phyloP scores from a whole-genome alignment of 2,888 invertebrate genomes.

The Cistogaster globosa region DNA sequence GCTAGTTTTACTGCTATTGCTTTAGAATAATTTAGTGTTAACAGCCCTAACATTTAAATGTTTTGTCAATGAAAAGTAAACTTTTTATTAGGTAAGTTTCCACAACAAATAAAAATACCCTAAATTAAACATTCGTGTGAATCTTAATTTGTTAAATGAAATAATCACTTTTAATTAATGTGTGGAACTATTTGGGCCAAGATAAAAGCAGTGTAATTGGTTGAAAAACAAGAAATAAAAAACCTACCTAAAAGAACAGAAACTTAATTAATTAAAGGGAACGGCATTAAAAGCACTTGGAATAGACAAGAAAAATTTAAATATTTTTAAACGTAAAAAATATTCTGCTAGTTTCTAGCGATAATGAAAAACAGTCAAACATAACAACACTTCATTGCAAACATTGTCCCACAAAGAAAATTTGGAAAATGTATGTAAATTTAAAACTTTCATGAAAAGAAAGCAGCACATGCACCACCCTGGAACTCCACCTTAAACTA shows the following conservation, averaged over 20 bases:
- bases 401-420: not conserved
- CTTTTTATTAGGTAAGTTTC: constrained; percentile 24
- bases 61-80: constrained; percentile 10
- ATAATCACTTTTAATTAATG: constrained; percentile 30
- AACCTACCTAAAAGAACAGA: not conserved
- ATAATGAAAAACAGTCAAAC: not conserved
- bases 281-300: not conserved
- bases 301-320: too few species aligned
- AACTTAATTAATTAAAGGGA: not conserved
- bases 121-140: constrained; percentile 36
- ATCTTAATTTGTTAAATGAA: constrained; percentile 48
- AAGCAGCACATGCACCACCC: not conserved
- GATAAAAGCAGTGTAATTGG: constrained; percentile 37
- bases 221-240: not conserved
- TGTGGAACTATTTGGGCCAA: not conserved
- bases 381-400: not conserved
- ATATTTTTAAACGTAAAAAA: too few species aligned
- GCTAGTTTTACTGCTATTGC: too few species aligned
- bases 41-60: constrained; percentile 24
- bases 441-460: not conserved
- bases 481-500: constrained; percentile 11
- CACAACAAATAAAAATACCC: constrained; percentile 12
- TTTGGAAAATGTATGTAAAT: constrained; percentile 3
- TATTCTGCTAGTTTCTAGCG: too few species aligned
- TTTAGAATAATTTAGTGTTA: not conserved